Conservation (phyloP, 2,113 vertebrate genomes). For the Gopherus evgoodei region DNA sequence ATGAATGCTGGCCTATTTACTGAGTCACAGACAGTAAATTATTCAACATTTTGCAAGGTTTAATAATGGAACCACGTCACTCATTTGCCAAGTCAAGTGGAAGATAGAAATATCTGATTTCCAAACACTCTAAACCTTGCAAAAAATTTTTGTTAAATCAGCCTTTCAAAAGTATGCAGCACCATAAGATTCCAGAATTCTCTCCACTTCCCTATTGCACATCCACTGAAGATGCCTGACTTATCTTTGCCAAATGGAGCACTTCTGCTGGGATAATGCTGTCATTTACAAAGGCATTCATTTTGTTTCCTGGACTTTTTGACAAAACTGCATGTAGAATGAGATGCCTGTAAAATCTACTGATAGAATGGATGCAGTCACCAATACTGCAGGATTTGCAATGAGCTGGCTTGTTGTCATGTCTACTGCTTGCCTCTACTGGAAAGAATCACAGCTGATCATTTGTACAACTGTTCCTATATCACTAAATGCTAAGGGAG, state of each 20-base stretch:
- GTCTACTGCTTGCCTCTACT: neutral
- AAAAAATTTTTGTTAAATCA: neutral
- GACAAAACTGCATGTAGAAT: neutral
- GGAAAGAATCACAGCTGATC: neutral
- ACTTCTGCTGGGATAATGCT: neutral
- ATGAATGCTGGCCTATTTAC: neutral
- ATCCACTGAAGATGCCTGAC: neutral
- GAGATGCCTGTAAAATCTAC: neutral
- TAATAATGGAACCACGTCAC: neutral
- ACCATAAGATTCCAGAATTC: neutral
- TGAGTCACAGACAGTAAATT: neutral
- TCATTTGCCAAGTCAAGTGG: neutral
- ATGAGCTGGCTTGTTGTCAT: neutral
- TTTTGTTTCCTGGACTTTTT: neutral
- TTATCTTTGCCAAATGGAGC: neutral
- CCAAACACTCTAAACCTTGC: neutral
- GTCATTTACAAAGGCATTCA: neutral
- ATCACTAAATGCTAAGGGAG: neutral
- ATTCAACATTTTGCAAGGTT: neutral
- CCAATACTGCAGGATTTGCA: neutral
- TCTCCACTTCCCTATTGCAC: accelerated
- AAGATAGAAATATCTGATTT: neutral
- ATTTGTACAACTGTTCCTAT: neutral
- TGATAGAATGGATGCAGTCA: neutral
- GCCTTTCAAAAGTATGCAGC: neutral